Base-by-base conservation (phyloP, 1,140 invertebrate genomes). In the Drosophila pseudoananassae region DNA sequence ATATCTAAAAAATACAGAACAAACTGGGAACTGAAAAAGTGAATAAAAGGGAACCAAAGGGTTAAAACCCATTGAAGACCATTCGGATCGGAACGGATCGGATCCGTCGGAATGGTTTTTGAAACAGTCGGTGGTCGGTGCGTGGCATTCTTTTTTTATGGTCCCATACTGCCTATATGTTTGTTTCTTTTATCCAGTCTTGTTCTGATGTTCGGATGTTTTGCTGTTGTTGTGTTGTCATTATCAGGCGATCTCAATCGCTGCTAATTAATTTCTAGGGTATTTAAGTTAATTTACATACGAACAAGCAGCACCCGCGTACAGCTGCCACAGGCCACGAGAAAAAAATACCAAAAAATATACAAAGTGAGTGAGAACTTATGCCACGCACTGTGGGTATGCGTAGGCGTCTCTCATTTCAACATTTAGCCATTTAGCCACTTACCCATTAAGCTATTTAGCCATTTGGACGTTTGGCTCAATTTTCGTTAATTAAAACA, bases 261-360 rank as follows among this genome's bases (percentile, higher is more conserved):
- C 83, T 87, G 83, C 83, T 87, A 87, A 87, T 87, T 87, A 87
- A 87, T 87, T 87, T 87, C 83, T 88, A 88, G 83, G 71, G 78
- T 87, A 87, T 88, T 89, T 89, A 83, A 88, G 83, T 83, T 88
- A 83, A 88, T 88, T 88, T 88, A 89, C 83, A 88, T 88, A 74
- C 75, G 69, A 66, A 57, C 81, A 87, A 82, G 72, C 76, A 73
- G 81, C 81, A 80, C 78, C 78, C 78, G 78, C 71, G 71, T 53
- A 57, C 59, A 77, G 52, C 72, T 74, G 70, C 52, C 51, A 17
- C 23, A 3, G 49, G 65, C 64, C 47, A 49, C 5, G 5, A 12
- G 17, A 10, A 23, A 17, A 10, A 60, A 63, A 43, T 9, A n/a
- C 9, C 27, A 49, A 38, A 29, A 47, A 23, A 40, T 31, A 61